phyloP scores from a whole-genome alignment of 2,113 vertebrate genomes.

The Xiphophorus maculatus region DNA sequence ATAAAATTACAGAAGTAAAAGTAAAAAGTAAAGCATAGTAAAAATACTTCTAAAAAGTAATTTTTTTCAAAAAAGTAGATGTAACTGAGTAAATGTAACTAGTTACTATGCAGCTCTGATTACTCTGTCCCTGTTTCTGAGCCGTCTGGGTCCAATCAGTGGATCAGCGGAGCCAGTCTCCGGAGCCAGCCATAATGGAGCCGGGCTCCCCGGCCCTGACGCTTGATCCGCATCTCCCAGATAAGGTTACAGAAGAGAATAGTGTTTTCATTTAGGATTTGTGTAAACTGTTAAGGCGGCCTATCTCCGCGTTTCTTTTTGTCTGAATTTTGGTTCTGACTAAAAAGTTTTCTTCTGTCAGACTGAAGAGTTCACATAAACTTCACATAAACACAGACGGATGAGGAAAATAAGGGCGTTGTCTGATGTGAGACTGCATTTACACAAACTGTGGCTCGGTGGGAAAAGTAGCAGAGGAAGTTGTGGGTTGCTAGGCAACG shows the following conservation, averaged over 20 bases:
- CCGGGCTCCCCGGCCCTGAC: constrained; percentile 34
- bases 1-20: too few species aligned
- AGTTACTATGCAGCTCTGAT: background rate
- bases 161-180: constrained; percentile 83
- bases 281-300: constrained; percentile 79
- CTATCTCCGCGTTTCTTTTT: constrained; percentile 57
- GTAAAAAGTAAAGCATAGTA: too few species aligned
- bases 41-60: too few species aligned
- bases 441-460: constrained; percentile 2
- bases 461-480: background rate
- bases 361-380: constrained; percentile 54
- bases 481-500: too few species aligned
- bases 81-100: too few species aligned
- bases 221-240: constrained; percentile 78
- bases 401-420: constrained; percentile 16
- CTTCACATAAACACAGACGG: constrained; percentile 56
- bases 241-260: constrained; percentile 83
- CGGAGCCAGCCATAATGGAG: constrained; percentile 81
- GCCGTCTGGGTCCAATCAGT: constrained; percentile 75
- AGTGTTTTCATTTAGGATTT: constrained; percentile 80
- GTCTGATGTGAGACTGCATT: constrained; percentile 42
- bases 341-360: constrained; percentile 57
- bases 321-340: constrained; percentile 42
- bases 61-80: too few species aligned
- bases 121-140: constrained; percentile 21